phyloP scores from a whole-genome alignment of 2,113 vertebrate genomes.

The Toxotes chatareus region DNA sequence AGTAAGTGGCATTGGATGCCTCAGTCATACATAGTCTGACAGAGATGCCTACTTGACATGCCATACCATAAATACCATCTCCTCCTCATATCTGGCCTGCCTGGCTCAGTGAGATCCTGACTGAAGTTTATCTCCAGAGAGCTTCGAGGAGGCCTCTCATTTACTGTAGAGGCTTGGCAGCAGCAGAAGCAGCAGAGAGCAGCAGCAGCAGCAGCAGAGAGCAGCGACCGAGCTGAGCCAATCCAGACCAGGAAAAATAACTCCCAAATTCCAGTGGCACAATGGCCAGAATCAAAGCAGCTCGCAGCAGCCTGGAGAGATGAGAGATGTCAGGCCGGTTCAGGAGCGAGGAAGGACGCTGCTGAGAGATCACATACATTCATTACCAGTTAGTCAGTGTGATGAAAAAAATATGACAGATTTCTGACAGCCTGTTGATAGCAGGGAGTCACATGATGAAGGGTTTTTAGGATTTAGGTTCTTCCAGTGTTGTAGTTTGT shows the following conservation, averaged over 20 bases:
- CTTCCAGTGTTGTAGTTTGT: not conserved
- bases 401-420: conserved; percentile 17
- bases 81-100: conserved; percentile 62
- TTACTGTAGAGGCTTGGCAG: conserved; percentile 61
- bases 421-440: conserved; percentile 59
- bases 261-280: conserved; percentile 63
- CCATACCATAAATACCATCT: conserved; percentile 76
- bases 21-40: conserved; percentile 63
- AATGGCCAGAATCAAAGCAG: conserved; percentile 67
- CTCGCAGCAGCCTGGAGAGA: conserved; percentile 48
- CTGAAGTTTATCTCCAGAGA: conserved; percentile 72
- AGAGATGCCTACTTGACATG: conserved; percentile 72
- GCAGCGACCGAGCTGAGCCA: conserved; percentile 49
- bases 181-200: conserved; percentile 23
- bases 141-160: conserved; percentile 68
- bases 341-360: conserved; percentile 35
- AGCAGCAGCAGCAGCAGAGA: conserved; percentile 58
- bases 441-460: conserved; percentile 20
- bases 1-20: conserved; percentile 49
- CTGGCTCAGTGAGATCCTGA: conserved; percentile 37
- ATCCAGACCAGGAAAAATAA: conserved; percentile 64
- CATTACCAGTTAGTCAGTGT: not conserved
- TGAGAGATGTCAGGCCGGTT: conserved; percentile 62
- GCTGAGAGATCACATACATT: conserved; percentile 66
- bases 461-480: conserved; percentile 1